These are phyloP conservation scores for Latrodectus geometricus DNA, from an alignment of 1,140 invertebrate genomes.

Conservation along the genomic window DNA sequence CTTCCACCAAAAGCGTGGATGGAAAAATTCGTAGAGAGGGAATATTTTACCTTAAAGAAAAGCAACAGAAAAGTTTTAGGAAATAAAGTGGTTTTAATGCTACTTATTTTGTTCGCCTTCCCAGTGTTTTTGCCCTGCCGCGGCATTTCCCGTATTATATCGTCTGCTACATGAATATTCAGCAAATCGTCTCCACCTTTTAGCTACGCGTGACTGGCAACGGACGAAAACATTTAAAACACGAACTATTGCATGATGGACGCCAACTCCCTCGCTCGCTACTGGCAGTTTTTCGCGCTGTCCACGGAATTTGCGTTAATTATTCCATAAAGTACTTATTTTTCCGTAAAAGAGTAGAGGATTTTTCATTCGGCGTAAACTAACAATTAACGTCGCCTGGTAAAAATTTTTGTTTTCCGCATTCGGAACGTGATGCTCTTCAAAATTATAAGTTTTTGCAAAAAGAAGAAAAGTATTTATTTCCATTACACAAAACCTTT, in stretches of 20 bases:
- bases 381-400: slow-evolving; percentile 52
- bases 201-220: slow-evolving; percentile 53
- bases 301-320: slow-evolving; percentile 55
- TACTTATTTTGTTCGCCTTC: slow-evolving; percentile 55
- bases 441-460: slow-evolving; percentile 53
- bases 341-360: slow-evolving; percentile 15
- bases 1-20: slow-evolving; percentile 31
- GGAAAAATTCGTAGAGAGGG: slow-evolving; percentile 37
- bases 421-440: slow-evolving; percentile 37
- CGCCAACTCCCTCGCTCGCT: slow-evolving; percentile 2
- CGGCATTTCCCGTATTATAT: slow-evolving; percentile 19
- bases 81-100: slow-evolving; percentile 53
- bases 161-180: slow-evolving; percentile 53
- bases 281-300: slow-evolving; percentile 40
- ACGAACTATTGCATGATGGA: slow-evolving; percentile 59
- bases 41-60: slow-evolving; percentile 42
- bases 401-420: slow-evolving; percentile 16
- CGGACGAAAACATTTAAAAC: slow-evolving; percentile 60
- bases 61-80: slow-evolving; percentile 41
- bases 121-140: slow-evolving; percentile 39
- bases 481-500: background rate
- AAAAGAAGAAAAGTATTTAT: slow-evolving; percentile 28
- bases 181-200: slow-evolving; percentile 54
- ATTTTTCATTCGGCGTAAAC: slow-evolving; percentile 54
- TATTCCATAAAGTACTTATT: slow-evolving; percentile 59